phyloP scores from a whole-genome alignment of 2,797 vertebrate genomes.

The Sylvilagus floridanus region DNA sequence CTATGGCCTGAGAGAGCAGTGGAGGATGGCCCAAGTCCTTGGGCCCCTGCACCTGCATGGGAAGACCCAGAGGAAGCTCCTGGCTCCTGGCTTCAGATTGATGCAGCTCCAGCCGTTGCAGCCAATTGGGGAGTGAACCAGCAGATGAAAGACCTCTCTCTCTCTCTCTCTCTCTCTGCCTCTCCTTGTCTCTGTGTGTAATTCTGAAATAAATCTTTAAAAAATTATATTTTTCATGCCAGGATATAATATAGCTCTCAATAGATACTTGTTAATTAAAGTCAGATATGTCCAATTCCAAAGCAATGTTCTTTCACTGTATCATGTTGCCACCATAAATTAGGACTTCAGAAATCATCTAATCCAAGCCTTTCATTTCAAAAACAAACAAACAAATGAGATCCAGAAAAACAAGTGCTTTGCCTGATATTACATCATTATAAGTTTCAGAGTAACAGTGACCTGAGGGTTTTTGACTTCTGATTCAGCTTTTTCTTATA shows the following conservation, averaged over 20 bases:
- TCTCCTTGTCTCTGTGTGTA: no score
- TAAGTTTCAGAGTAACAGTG: conserved; percentile 5
- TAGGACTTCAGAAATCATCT: conserved; percentile 32
- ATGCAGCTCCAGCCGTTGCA: no score
- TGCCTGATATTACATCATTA: not conserved
- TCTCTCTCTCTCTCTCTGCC: no score
- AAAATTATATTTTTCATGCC: conserved; percentile 19
- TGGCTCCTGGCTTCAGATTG: no score
- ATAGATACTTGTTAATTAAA: conserved; percentile 29
- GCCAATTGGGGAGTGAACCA: no score
- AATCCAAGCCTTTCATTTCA: conserved; percentile 22
- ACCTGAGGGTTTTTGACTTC: conserved; percentile 35
- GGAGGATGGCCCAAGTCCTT: no score
- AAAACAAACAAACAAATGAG: conserved; percentile 13
- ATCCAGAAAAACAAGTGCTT: conserved; percentile 49
- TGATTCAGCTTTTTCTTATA: conserved; percentile 42
- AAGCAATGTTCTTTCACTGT: conserved; percentile 14
- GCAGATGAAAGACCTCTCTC: no score
- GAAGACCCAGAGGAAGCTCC: no score
- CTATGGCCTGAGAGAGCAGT: no score
- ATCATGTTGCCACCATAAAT: not conserved
- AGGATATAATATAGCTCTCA: conserved; percentile 3
- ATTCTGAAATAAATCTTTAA: no score
- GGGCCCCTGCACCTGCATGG: no score
- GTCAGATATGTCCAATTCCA: conserved; percentile 22